Percentiles rank a stretch among this genome's conserved stretches.
Evolutionary conservation across 2,113 vertebrate species (phyloP).

Genomic region (Salvator merianae): DNA sequence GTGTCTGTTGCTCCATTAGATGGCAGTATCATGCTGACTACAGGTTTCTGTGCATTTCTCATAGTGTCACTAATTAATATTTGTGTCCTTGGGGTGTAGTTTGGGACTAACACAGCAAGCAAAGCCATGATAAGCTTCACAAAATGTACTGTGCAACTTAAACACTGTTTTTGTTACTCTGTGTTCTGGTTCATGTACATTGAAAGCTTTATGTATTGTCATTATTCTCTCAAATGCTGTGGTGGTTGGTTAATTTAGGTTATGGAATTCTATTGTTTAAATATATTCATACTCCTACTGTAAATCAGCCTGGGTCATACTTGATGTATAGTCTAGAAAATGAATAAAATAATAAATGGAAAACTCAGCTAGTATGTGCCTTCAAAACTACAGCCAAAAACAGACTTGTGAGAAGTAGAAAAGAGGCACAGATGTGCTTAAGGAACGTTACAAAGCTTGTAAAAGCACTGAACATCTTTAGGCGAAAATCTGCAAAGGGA

Average conservation of each 20-base stretch:
- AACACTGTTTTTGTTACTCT: background rate
- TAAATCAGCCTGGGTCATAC: too few species aligned
- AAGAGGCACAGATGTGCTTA: background rate
- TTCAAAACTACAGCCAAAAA: background rate
- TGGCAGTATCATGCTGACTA: slow-evolving; percentile 3
- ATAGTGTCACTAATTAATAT: background rate
- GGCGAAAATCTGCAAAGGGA: background rate
- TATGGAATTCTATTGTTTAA: too few species aligned
- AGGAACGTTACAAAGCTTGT: background rate
- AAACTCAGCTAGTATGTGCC: background rate
- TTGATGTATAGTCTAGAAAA: too few species aligned
- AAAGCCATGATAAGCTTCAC: background rate
- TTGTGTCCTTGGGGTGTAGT: background rate
- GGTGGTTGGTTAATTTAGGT: too few species aligned
- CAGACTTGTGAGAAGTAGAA: background rate
- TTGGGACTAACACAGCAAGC: background rate
- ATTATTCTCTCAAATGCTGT: too few species aligned
- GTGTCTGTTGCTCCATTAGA: background rate
- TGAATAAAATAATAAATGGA: background rate
- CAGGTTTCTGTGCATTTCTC: accelerated
- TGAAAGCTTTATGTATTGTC: too few species aligned
- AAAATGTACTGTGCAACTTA: background rate
- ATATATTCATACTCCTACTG: too few species aligned
- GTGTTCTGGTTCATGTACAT: too few species aligned
- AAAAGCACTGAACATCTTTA: background rate